Conservation (phyloP, 2,797 vertebrate genomes). For the Rhynchonycteris naso region DNA sequence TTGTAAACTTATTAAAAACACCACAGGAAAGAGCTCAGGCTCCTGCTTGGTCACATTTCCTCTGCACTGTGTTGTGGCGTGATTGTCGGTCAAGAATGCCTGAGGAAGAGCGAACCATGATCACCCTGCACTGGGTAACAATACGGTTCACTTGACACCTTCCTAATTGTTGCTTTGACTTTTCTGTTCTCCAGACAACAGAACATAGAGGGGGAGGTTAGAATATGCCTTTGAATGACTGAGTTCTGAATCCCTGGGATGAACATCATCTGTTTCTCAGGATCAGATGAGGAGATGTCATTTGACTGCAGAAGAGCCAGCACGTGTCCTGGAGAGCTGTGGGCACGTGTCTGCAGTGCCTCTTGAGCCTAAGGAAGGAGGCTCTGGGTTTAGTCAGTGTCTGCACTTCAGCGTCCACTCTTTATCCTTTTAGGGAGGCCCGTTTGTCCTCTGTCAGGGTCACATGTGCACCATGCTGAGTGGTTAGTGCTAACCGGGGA, state of each 20-base stretch:
- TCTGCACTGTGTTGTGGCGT: neutral
- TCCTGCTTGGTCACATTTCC: neutral
- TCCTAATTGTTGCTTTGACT: neutral
- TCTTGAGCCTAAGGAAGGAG: slow-evolving; percentile 60
- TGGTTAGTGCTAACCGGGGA: slow-evolving; percentile 83
- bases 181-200: slow-evolving; percentile 33
- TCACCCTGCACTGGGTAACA: neutral
- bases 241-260: slow-evolving; percentile 33
- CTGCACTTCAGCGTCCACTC: slow-evolving; percentile 68
- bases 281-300: slow-evolving; percentile 24
- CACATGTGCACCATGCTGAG: slow-evolving; percentile 79
- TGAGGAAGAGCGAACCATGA: neutral
- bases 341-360: slow-evolving; percentile 49
- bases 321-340: slow-evolving; percentile 10
- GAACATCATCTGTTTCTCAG: neutral
- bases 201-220: neutral
- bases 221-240: slow-evolving; percentile 26
- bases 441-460: slow-evolving; percentile 80
- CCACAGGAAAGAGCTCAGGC: neutral
- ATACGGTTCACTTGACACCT: neutral
- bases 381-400: slow-evolving; percentile 74
- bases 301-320: slow-evolving; percentile 29
- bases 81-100: neutral
- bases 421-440: slow-evolving; percentile 83
- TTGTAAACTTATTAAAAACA: neutral